These are phyloP conservation scores for Elmis aenea DNA, from an alignment of 2,888 invertebrate species.

Conservation along the genomic window DNA sequence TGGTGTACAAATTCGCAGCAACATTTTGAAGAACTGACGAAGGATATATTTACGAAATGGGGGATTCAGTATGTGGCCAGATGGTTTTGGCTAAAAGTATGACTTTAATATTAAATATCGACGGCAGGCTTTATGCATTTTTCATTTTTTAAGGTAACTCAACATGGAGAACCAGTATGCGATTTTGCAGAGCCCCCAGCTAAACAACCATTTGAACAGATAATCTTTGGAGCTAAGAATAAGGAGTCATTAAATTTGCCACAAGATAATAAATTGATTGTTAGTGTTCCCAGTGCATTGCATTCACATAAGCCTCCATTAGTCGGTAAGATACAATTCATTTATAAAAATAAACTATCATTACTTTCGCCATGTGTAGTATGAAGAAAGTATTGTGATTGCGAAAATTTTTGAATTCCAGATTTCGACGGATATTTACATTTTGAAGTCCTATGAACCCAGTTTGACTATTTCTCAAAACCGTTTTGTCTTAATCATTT, in stretches of 20 bases:
- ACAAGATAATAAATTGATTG: constrained; percentile 57
- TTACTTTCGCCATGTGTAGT: too few relatives aligned
- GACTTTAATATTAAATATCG: too few relatives aligned
- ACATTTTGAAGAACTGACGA: constrained; percentile 62
- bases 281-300: constrained; percentile 85
- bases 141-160: constrained; percentile 55
- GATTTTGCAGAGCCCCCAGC: constrained; percentile 59
- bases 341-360: neutral
- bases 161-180: constrained; percentile 61
- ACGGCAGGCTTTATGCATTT: too few relatives aligned
- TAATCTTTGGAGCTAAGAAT: constrained; percentile 57
- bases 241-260: constrained; percentile 34
- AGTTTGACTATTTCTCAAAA: too few relatives aligned
- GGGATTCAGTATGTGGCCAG: constrained; percentile 63
- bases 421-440: neutral
- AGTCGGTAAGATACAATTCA: constrained; percentile 48
- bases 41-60: constrained; percentile 77
- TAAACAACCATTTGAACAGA: constrained; percentile 86
- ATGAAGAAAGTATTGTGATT: too few relatives aligned
- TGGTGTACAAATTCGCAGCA: constrained; percentile 89
- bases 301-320: constrained; percentile 96
- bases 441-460: neutral
- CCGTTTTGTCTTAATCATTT: too few relatives aligned
- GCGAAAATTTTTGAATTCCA: too few relatives aligned
- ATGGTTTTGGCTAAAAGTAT: constrained; percentile 87